Evolutionary conservation across 2,888 invertebrate genomes (phyloP), one percentile per base, ranked within the genome.

Genomic region (Deroplatys truncata): DNA sequence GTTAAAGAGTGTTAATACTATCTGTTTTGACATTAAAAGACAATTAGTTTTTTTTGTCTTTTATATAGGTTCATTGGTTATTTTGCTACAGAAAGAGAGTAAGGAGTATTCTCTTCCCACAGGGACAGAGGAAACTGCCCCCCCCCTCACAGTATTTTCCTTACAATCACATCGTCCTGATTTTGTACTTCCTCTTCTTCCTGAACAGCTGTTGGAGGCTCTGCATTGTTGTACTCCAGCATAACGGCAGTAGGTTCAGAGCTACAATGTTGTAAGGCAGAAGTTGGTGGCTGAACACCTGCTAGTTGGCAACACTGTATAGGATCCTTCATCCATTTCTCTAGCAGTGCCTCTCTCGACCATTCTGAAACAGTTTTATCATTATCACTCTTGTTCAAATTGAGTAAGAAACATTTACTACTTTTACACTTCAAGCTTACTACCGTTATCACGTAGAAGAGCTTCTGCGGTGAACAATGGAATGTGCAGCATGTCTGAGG

Each of bases 381-480:
- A 56, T 56, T 3, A 5, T 31, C 31, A 31, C 3, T 5, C 8
- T 35, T 35, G 9, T 0, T 9, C 35, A 35, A 2, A 5, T 31
- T 5, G n/a, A n/a, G n/a, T n/a, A n/a, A n/a, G n/a, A n/a, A n/a
- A n/a, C n/a, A n/a, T n/a, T n/a, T 31, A 31, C 31, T 31, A 31
- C 31, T 31, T 5, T 5, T 31, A 31, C 31, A 31, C 2, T 8
- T 8, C 35, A 35, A 7, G 0, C 35, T 8, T 35, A 35, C 92
- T 92, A 96, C 96, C 96, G 93, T 96, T 95, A 92, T 96, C 95
- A 91, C 96, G 92, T 35, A 96, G 94, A 86, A 96, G 93, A 56
- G 96, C 96, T 93, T 96, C 96, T 56, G 96, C 96, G 89, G 96
- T 96, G 92, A 96, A 96, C 84, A 96, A 93, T 7, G 96, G 96